Base-by-base conservation (phyloP, 2,113 vertebrate genomes). In the Caranx ignobilis region DNA sequence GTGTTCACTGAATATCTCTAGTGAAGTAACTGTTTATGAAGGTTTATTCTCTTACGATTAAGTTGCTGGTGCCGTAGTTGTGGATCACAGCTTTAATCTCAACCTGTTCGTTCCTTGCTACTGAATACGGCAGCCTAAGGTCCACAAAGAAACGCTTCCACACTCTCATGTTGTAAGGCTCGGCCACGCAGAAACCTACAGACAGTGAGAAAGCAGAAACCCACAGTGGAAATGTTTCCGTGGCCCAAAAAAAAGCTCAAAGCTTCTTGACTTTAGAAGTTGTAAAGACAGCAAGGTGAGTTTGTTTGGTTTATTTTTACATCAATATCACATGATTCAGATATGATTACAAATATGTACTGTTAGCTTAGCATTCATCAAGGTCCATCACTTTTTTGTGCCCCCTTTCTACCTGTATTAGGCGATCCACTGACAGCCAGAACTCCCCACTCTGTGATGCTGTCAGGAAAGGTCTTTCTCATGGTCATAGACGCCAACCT, bases 401-500 rank as follows among this genome's bases (percentile, higher is more conserved):
- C 26, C 39, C 43, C 50, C 60, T 47, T n/a, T 72, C 2, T 68
- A 92, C 95, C 95, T 85, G 88, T 95, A 0, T 83, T 45, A 45
- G 89, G 74, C 4, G 94, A 95, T n/a, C 92, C 43, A 35, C 94
- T 94, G 67, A 95, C 31, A 12, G 92, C 94, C 63, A 94, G 41
- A 31, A 95, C 35, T 2, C 94, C 93, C 95, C 94, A 95, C 86
- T 95, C 90, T 11, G 95, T 95, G 88, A 95, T 95, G 65, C 94
- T 95, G 89, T 95, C 95, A 0, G 94, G 94, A 52, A 95, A 79
- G 1, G 89, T 26, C 0, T 67, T 34, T 0, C 15, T 11, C 32
- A 94, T 11, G 0, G 34, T 71, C 35, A 12, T 9, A 3, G 77
- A 81, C 0, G 93, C 90, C 43, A 95, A 57, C 73, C 94, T 95